Evolutionary conservation across 2,797 vertebrate species (phyloP).

Genomic region (Synanceia verrucosa): DNA sequence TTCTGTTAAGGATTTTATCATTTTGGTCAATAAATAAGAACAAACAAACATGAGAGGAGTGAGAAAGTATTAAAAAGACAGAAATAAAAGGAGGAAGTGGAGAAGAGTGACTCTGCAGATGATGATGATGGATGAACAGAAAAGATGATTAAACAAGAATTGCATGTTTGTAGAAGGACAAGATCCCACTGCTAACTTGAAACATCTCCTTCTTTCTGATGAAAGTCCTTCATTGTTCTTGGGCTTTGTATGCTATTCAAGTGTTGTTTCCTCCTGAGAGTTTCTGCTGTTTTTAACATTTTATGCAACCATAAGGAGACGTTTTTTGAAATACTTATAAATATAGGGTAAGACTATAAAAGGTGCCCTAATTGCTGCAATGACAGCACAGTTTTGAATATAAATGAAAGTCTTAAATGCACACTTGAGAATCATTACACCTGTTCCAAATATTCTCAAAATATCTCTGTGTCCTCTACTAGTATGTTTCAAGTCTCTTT

Average conservation of each 20-base stretch:
- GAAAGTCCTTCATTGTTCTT: conserved; percentile 49
- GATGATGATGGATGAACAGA: neutral
- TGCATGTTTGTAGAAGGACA: neutral
- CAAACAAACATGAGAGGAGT: neutral
- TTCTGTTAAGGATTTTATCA: conserved; percentile 1
- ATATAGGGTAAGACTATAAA: conserved; percentile 42
- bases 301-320: conserved; percentile 58
- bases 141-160: conserved; percentile 2
- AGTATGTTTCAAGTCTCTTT: neutral
- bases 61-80: neutral
- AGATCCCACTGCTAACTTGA: conserved; percentile 3
- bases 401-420: conserved; percentile 30
- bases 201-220: conserved; percentile 3
- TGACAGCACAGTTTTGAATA: conserved; percentile 36
- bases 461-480: neutral
- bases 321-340: conserved; percentile 40
- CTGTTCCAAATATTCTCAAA: conserved; percentile 14
- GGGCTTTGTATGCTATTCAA: conserved; percentile 40
- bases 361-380: conserved; percentile 29
- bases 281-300: conserved; percentile 55
- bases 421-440: conserved; percentile 13
- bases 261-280: conserved; percentile 31
- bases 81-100: neutral
- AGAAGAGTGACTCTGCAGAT: conserved; percentile 2
- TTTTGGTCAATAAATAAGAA: conserved; percentile 13